A percentile compares a stretch with the other conserved stretches of the same genome.
These are phyloP conservation scores for Anoncus sp. DNA, from an alignment of 2,888 invertebrate species.

Conservation along the genomic window DNA sequence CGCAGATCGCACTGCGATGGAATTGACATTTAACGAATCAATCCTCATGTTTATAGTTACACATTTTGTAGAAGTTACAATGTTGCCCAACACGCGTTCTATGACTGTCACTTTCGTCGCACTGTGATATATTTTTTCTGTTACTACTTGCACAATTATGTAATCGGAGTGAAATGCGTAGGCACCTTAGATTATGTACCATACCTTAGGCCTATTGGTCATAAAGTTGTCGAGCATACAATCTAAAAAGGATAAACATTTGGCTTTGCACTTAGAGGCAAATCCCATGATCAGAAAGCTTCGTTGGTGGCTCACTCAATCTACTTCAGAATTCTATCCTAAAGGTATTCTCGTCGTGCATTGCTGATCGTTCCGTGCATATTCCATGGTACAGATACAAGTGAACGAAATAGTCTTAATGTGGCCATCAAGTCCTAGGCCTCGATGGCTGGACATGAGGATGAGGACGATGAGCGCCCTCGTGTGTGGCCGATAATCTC, in stretches of 20 bases:
- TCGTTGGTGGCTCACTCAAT: conserved; percentile 40
- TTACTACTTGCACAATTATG: neutral
- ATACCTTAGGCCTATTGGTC: no score
- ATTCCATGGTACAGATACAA: conserved; percentile 20
- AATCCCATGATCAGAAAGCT: conserved; percentile 19
- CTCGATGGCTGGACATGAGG: conserved; percentile 29
- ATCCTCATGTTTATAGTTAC: neutral
- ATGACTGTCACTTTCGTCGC: neutral
- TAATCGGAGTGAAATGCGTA: neutral
- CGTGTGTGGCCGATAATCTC: conserved; percentile 63
- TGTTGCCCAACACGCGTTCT: neutral
- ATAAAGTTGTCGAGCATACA: conserved; percentile 2
- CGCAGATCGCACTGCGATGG: no score
- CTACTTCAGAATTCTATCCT: conserved; percentile 17
- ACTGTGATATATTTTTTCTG: neutral
- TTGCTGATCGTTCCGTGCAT: conserved; percentile 13
- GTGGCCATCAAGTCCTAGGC: conserved; percentile 23
- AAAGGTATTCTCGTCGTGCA: conserved; percentile 5
- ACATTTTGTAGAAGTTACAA: neutral
- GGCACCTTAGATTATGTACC: no score
- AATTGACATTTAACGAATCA: neutral
- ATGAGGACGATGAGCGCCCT: conserved; percentile 45
- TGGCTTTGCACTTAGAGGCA: conserved; percentile 22
- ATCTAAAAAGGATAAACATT: conserved; percentile 12
- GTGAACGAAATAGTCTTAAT: conserved; percentile 52